These are phyloP conservation scores for Agrilus biguttatus DNA, from an alignment of 2,888 invertebrate genomes.

Conservation along the genomic window DNA sequence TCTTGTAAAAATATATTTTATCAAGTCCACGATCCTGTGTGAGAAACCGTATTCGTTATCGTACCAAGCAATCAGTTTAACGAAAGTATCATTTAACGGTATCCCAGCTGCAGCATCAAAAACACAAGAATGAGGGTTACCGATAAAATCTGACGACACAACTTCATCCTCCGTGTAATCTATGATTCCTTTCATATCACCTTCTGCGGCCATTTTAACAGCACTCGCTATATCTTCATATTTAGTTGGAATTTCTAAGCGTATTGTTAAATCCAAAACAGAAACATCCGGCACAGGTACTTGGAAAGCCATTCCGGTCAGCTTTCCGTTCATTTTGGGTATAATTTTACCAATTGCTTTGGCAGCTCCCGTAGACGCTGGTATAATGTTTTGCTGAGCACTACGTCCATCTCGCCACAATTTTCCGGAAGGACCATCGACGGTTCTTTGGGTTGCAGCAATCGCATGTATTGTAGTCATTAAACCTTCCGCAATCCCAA, in stretches of 20 bases:
- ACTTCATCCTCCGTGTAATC: no score
- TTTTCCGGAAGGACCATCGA: constrained; percentile 88
- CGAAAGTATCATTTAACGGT: no score
- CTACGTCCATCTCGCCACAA: constrained; percentile 98
- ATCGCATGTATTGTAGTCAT: constrained; percentile 98
- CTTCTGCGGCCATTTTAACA: no score
- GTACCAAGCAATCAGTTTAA: no score
- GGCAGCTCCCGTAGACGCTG: constrained; percentile 96
- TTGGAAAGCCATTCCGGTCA: constrained; percentile 99
- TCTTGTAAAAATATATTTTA: neutral
- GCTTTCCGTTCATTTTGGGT: constrained; percentile 89
- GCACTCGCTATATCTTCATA: no score
- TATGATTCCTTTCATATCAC: no score
- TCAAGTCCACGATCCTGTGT: no score
- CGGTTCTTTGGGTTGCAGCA: constrained; percentile 95
- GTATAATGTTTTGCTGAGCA: constrained; percentile 97
- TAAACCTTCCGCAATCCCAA: constrained; percentile 83
- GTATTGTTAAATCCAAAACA: constrained; percentile 85
- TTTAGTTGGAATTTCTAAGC: no score
- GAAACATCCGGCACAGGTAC: constrained; percentile 96
- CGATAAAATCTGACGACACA: neutral
- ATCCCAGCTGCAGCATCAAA: no score
- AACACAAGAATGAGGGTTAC: neutral
- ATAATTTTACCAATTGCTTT: constrained; percentile 99
- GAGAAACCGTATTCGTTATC: no score